Conservation (phyloP, 2,888 invertebrate genomes). For the Scrobipalpa atriplicella region DNA sequence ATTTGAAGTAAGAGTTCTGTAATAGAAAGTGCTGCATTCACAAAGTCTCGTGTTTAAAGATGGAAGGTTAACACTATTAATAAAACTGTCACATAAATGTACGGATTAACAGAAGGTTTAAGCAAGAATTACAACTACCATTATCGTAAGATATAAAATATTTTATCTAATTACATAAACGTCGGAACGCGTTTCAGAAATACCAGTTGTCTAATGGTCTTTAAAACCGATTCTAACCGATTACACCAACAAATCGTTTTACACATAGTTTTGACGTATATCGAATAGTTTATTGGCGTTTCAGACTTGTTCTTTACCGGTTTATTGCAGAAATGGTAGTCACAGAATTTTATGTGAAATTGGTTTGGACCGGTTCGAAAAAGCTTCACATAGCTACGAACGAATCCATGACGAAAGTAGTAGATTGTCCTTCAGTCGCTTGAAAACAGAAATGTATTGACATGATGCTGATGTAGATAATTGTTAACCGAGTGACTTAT, state of each 20-base stretch:
- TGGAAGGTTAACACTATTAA: neutral
- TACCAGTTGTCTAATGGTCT: neutral
- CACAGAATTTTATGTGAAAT: neutral
- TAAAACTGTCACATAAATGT: neutral
- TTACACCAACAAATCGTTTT: neutral
- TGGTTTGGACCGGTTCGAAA: too few relatives aligned
- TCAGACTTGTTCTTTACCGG: neutral
- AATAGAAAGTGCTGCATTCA: neutral
- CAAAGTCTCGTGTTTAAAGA: neutral
- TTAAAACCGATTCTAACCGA: too few relatives aligned
- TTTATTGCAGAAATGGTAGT: neutral
- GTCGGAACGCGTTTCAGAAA: conserved; percentile 20
- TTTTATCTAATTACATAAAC: conserved; percentile 28
- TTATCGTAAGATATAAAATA: neutral
- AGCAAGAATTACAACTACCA: neutral
- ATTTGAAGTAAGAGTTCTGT: neutral
- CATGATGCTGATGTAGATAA: too few relatives aligned
- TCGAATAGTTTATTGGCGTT: neutral
- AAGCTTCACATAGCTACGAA: too few relatives aligned
- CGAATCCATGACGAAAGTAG: too few relatives aligned
- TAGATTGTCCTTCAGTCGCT: too few relatives aligned
- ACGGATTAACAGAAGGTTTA: neutral
- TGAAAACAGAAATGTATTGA: too few relatives aligned
- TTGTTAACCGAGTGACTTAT: too few relatives aligned
- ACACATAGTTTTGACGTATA: neutral